Evolutionary conservation across 2,113 vertebrate species (phyloP).

Genomic region (Carassius gibelio): DNA sequence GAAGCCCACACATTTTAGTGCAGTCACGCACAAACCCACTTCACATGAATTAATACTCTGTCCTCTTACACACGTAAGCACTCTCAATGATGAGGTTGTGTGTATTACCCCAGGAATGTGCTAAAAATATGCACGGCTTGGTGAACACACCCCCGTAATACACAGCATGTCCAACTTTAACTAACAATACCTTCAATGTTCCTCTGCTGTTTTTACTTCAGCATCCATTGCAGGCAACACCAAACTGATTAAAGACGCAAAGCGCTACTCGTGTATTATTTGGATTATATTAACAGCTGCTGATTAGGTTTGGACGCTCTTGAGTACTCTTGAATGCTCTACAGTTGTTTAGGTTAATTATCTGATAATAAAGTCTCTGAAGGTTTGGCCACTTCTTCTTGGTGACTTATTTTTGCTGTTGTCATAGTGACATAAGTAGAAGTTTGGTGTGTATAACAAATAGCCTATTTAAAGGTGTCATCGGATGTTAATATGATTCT

Average conservation of each 20-base stretch:
- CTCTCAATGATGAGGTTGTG: conserved; percentile 28
- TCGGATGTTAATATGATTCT: too few relatives aligned
- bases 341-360: not conserved
- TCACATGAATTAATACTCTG: conserved; percentile 32
- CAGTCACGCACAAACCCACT: conserved; percentile 39
- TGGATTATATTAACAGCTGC: not conserved
- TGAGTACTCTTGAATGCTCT: conserved; percentile 4
- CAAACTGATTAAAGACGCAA: too few relatives aligned
- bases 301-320: not conserved
- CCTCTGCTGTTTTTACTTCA: not conserved
- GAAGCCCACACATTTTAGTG: conserved; percentile 35
- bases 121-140: conserved; percentile 44
- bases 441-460: conserved; percentile 23
- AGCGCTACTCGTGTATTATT: not conserved
- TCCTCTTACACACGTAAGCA: conserved; percentile 37
- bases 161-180: conserved; percentile 41
- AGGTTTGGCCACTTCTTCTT: conserved; percentile 13
- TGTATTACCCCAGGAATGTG: conserved; percentile 52
- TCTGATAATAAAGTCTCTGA: not conserved
- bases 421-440: conserved; percentile 31
- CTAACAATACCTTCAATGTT: conserved; percentile 40
- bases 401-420: conserved; percentile 10
- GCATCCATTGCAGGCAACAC: conserved; percentile 25
- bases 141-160: conserved; percentile 41
- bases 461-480: not conserved